phyloP scores from a whole-genome alignment of 2,113 vertebrate genomes.

The Stigmatopora argus region DNA sequence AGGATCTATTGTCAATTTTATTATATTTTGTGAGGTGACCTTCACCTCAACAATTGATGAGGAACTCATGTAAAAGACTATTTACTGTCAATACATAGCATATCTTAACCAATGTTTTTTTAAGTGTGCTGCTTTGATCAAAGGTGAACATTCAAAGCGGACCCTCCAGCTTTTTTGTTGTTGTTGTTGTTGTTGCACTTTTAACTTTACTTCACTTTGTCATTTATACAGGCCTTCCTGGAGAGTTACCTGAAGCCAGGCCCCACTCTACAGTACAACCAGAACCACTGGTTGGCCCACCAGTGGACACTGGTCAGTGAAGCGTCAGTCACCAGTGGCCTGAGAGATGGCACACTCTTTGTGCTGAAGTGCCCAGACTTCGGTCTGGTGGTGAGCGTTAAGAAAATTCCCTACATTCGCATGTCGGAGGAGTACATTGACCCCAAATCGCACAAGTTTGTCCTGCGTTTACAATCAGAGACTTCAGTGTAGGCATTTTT shows the following conservation, averaged over 20 bases:
- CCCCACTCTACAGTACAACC: constrained; percentile 88
- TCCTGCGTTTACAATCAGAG: constrained; percentile 92
- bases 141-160: neutral
- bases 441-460: constrained; percentile 96
- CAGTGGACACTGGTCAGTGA: constrained; percentile 93
- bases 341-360: constrained; percentile 82
- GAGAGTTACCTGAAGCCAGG: constrained; percentile 86
- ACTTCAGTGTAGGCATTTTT: constrained; percentile 80
- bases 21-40: too few species aligned
- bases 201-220: neutral
- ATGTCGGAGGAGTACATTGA: constrained; percentile 91
- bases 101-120: neutral
- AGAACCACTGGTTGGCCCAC: constrained; percentile 82
- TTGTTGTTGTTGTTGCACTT: too few species aligned
- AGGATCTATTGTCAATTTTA: too few species aligned
- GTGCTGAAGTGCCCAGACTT: constrained; percentile 89
- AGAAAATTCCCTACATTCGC: constrained; percentile 88
- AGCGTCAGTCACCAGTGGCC: constrained; percentile 85
- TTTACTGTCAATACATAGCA: neutral
- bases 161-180: too few species aligned
- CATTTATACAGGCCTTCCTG: constrained; percentile 77
- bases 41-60: too few species aligned
- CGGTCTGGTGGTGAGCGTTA: constrained; percentile 84
- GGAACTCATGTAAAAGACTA: neutral
- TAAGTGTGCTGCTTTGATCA: neutral